phyloP scores from a whole-genome alignment of 2,888 invertebrate species.

The Acholoe squamosa region DNA sequence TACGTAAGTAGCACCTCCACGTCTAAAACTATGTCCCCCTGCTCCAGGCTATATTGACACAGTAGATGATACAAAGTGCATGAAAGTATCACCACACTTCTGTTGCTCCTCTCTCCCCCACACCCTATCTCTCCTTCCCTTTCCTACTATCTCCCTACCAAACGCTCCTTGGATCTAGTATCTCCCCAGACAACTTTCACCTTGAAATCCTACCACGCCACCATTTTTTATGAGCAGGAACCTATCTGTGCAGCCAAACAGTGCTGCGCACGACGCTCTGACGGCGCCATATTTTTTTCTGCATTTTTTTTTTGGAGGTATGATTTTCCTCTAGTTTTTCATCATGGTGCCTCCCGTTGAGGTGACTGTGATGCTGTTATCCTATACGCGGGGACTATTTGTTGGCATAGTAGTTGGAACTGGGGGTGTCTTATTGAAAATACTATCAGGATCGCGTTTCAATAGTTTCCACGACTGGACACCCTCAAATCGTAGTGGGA shows the following conservation, averaged over 20 bases:
- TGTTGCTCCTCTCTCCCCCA: neutral
- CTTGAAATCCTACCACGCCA: neutral
- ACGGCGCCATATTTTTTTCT: neutral
- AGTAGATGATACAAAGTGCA: constrained; percentile 36
- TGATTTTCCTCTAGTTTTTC: neutral
- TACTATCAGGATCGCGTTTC: too few species aligned
- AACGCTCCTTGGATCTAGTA: neutral
- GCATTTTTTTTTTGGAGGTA: neutral
- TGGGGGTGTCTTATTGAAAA: constrained; percentile 23
- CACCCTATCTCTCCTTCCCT: neutral
- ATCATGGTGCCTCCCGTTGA: neutral
- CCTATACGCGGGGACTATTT: constrained; percentile 6
- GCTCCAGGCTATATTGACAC: constrained; percentile 33
- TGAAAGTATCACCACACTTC: neutral
- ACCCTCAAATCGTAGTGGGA: too few species aligned
- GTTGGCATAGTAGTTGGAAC: neutral
- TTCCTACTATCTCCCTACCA: neutral
- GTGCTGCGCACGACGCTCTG: neutral
- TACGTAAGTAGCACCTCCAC: neutral
- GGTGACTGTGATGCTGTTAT: neutral
- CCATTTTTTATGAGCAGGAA: constrained; percentile 15
- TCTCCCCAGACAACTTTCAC: constrained; percentile 20
- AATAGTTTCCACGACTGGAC: too few species aligned
- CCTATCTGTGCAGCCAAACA: constrained; percentile 48
- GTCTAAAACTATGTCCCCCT: neutral